Evolutionary conservation across 2,797 vertebrate species (phyloP).

Genomic region (Protonibea diacanthus): DNA sequence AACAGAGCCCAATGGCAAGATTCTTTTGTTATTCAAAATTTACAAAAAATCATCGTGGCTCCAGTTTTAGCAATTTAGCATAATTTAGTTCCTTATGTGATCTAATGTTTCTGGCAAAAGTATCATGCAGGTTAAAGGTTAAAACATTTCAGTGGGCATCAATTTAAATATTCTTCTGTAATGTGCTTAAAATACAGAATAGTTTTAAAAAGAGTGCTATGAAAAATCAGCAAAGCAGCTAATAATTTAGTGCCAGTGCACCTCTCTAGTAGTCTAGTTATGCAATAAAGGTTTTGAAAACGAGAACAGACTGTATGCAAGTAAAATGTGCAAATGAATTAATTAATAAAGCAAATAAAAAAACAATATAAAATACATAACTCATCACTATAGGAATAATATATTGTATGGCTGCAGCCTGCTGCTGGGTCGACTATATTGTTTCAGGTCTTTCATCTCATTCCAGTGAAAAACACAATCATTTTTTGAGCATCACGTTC

Average conservation of each 20-base stretch:
- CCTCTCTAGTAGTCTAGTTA: slow-evolving; percentile 1
- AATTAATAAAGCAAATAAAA: slow-evolving; percentile 30
- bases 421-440: slow-evolving; percentile 13
- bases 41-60: not conserved
- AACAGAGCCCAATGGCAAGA: too few species aligned
- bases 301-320: not conserved
- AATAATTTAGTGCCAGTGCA: slow-evolving; percentile 19
- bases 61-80: slow-evolving; percentile 16
- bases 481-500: slow-evolving; percentile 28
- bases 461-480: slow-evolving; percentile 42
- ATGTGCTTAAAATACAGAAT: slow-evolving; percentile 38
- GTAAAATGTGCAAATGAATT: slow-evolving; percentile 14
- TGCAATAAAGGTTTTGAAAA: slow-evolving; percentile 2
- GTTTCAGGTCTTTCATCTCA: slow-evolving; percentile 30
- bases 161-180: not conserved
- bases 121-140: not conserved
- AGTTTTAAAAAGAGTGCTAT: slow-evolving; percentile 53
- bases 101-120: not conserved
- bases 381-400: slow-evolving; percentile 29
- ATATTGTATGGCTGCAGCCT: slow-evolving; percentile 2
- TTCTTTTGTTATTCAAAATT: not conserved
- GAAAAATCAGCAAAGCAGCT: slow-evolving; percentile 25
- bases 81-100: not conserved
- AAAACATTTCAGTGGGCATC: slow-evolving; percentile 28
- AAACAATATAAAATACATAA: slow-evolving; percentile 35